Percentiles rank a stretch among this genome's conserved stretches.
Conservation (phyloP, 1,140 invertebrate species). For the Eurytemora carolleeae region DNA sequence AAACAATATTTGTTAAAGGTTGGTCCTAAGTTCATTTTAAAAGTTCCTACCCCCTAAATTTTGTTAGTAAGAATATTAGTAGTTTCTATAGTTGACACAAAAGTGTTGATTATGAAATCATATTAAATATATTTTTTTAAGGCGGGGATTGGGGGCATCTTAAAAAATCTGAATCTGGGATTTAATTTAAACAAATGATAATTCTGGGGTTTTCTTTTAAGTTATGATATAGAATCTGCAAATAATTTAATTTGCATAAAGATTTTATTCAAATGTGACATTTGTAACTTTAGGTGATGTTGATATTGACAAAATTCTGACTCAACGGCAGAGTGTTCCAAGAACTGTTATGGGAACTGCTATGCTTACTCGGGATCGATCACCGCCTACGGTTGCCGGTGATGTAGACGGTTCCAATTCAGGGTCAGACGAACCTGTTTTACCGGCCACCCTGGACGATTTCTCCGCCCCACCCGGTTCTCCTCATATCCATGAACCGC, state of each 20-base stretch:
- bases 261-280: not conserved
- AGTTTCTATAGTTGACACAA: too few species aligned
- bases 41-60: too few species aligned
- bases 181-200: too few species aligned
- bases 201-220: not conserved
- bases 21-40: too few species aligned
- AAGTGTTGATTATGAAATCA: too few species aligned
- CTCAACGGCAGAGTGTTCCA: not conserved
- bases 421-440: not conserved
- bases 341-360: conserved; percentile 4
- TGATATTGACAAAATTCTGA: not conserved
- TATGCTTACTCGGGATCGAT: not conserved
- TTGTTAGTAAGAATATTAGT: too few species aligned
- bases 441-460: not conserved
- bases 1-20: conserved; percentile 3
- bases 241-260: not conserved
- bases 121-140: too few species aligned
- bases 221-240: not conserved
- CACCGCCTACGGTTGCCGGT: not conserved
- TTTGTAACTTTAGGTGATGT: not conserved
- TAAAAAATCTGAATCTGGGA: too few species aligned
- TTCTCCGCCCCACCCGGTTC: not conserved
- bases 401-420: not conserved
- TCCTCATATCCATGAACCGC: not conserved
- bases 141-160: too few species aligned